Evolutionary conservation across 2,797 vertebrate species (phyloP).

Genomic region (Moxostoma hubbsi): DNA sequence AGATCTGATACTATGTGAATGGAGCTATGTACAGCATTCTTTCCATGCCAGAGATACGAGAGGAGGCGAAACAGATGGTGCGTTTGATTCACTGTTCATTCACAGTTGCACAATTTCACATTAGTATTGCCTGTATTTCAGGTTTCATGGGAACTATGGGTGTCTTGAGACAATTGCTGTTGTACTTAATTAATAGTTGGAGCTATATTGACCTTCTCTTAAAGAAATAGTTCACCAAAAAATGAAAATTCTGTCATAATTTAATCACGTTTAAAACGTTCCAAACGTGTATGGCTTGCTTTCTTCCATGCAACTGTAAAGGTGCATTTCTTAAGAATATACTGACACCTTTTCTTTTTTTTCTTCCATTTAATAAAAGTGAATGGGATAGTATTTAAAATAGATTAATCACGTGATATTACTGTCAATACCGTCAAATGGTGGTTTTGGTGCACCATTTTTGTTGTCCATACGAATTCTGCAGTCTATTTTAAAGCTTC

Average conservation of each 20-base stretch:
- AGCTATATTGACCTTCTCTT: not conserved
- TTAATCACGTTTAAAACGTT: not conserved
- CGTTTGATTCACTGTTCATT: constrained; percentile 6
- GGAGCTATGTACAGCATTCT: constrained; percentile 94
- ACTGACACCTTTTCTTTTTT: not conserved
- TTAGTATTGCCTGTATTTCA: not conserved
- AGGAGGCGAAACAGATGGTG: constrained; percentile 93
- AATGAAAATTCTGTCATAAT: not conserved
- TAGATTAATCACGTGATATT: too few relatives aligned
- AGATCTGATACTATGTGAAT: constrained; percentile 94
- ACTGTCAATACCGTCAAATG: too few relatives aligned
- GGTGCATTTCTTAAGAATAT: not conserved
- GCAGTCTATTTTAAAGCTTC: too few relatives aligned
- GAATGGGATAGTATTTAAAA: not conserved
- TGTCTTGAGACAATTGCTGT: too few relatives aligned
- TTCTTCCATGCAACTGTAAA: too few relatives aligned
- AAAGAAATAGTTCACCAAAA: not conserved
- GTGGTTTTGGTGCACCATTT: too few relatives aligned
- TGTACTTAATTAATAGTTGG: too few relatives aligned
- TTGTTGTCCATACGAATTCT: too few relatives aligned
- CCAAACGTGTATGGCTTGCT: not conserved
- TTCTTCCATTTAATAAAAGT: not conserved
- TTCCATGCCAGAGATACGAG: constrained; percentile 84
- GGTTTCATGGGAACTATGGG: not conserved
- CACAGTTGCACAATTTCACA: not conserved